phyloP scores from a whole-genome alignment of 1,140 invertebrate genomes.

The Cotesia glomerata region DNA sequence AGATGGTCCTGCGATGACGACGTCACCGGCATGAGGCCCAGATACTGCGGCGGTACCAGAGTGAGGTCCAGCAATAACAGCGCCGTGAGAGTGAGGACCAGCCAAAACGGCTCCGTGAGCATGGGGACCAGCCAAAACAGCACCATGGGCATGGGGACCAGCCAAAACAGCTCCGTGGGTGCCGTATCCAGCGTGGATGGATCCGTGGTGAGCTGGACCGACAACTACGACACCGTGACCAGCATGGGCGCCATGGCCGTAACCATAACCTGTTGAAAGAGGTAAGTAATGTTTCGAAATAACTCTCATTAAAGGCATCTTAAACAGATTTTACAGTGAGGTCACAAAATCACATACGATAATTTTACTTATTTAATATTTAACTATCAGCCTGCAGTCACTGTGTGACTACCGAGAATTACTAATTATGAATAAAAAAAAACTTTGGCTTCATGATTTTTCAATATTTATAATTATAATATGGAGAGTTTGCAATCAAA shows the following conservation, averaged over 20 bases:
- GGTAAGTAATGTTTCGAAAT: too few species aligned
- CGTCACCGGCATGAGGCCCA: slow-evolving; percentile 57
- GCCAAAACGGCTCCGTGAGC: slow-evolving; percentile 43
- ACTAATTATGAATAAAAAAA: too few species aligned
- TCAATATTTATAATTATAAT: too few species aligned
- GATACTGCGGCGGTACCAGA: slow-evolving; percentile 54
- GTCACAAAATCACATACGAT: too few species aligned
- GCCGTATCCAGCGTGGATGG: neutral
- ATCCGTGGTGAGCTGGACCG: slow-evolving; percentile 1
- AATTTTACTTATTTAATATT: too few species aligned
- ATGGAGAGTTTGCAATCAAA: too few species aligned
- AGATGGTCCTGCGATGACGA: slow-evolving; percentile 57
- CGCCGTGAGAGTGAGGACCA: slow-evolving; percentile 50
- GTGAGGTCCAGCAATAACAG: slow-evolving; percentile 54
- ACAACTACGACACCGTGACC: slow-evolving; percentile 28
- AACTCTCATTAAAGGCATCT: too few species aligned
- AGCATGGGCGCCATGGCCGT: neutral
- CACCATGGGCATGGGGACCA: slow-evolving; percentile 35
- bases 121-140: slow-evolving; percentile 37
- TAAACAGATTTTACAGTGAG: too few species aligned
- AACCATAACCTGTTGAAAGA: slow-evolving; percentile 4
- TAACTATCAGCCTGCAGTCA: too few species aligned
- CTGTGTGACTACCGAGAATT: too few species aligned
- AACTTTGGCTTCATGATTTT: too few species aligned
- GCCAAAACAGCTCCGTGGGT: slow-evolving; percentile 36